Evolutionary conservation across 2,113 vertebrate genomes (phyloP).

Genomic region (Oostethus manadensis): DNA sequence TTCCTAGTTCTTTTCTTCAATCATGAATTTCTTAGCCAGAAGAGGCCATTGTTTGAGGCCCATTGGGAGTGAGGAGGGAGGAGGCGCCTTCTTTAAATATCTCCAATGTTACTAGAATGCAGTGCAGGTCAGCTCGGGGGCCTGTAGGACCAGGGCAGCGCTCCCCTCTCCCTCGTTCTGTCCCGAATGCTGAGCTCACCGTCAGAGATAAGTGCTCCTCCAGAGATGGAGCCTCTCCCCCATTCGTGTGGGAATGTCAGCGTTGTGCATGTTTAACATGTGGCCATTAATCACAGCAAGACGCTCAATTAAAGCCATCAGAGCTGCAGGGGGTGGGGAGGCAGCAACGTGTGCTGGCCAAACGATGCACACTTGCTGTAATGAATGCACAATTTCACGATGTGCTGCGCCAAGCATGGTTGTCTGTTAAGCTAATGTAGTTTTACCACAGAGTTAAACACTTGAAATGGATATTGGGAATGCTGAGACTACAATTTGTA

Average conservation of each 20-base stretch:
- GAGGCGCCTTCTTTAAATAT: constrained; percentile 65
- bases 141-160: constrained; percentile 41
- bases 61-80: constrained; percentile 28
- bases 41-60: constrained; percentile 47
- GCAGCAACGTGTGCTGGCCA: no score
- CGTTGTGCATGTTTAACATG: constrained; percentile 81
- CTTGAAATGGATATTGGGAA: no score
- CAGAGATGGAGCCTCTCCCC: constrained; percentile 65
- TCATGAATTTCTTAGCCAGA: constrained; percentile 28
- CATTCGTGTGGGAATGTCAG: constrained; percentile 69
- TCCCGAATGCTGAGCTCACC: constrained; percentile 61
- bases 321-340: constrained; percentile 24
- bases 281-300: constrained; percentile 75
- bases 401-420: no score
- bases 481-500: no score
- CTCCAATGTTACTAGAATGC: constrained; percentile 46
- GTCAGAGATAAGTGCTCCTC: constrained; percentile 76
- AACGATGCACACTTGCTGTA: no score
- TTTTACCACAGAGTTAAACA: no score
- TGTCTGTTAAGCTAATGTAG: no score
- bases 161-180: constrained; percentile 25
- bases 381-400: no score
- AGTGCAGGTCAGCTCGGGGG: constrained; percentile 55
- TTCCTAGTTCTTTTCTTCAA: no score
- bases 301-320: constrained; percentile 74